Evolutionary conservation across 2,888 invertebrate species (phyloP).

Genomic region (Magallana nippona): DNA sequence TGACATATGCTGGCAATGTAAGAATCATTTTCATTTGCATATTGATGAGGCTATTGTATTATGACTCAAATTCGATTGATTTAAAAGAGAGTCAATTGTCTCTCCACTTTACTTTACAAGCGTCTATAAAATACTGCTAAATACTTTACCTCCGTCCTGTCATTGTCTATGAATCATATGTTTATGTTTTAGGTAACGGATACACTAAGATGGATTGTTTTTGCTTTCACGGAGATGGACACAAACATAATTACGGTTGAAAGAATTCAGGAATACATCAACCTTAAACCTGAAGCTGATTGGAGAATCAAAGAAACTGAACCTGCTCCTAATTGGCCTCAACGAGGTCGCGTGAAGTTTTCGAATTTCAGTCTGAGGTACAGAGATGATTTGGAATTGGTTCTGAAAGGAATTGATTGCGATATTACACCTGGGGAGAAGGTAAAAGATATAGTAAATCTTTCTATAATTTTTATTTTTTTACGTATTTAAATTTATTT

Average conservation of each 20-base stretch:
- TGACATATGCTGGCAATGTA: conserved; percentile 82
- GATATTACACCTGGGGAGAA: conserved; percentile 74
- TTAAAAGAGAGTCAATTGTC: too few relatives aligned
- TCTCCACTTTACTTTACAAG: too few relatives aligned
- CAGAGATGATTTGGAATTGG: conserved; percentile 77
- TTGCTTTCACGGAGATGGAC: conserved; percentile 97
- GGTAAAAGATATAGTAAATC: conserved; percentile 57
- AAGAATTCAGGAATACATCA: conserved; percentile 96
- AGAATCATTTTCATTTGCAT: conserved; percentile 53
- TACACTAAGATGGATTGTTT: conserved; percentile 96
- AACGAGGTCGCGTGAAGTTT: conserved; percentile 73
- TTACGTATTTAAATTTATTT: not conserved
- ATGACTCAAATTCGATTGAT: too few relatives aligned
- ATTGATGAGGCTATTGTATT: not conserved
- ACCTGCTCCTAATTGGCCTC: conserved; percentile 73
- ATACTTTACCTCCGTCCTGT: too few relatives aligned
- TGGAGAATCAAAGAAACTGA: conserved; percentile 63
- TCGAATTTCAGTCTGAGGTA: conserved; percentile 74
- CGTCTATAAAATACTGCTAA: too few relatives aligned
- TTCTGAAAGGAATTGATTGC: conserved; percentile 74
- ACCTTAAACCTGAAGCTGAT: conserved; percentile 80
- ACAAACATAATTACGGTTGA: conserved; percentile 98
- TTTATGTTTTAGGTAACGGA: conserved; percentile 88
- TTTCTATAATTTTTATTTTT: not conserved
- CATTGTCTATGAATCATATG: too few relatives aligned